phyloP scores from a whole-genome alignment of 2,113 vertebrate species.

The Garra rufa region DNA sequence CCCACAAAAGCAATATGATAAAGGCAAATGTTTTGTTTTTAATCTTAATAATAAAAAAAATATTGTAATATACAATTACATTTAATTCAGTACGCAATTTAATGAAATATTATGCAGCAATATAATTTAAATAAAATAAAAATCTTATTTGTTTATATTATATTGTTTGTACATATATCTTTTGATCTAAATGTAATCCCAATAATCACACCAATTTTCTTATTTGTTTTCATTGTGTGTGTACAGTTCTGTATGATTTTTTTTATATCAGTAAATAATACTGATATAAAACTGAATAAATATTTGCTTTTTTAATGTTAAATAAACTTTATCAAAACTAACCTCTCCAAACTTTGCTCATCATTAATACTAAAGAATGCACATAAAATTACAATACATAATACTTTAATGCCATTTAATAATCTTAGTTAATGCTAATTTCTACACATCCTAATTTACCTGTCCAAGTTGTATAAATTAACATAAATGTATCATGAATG shows the following conservation, averaged over 20 bases:
- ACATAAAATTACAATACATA: neutral
- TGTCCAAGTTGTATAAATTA: neutral
- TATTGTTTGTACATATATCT: too few relatives aligned
- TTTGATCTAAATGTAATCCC: too few relatives aligned
- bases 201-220: neutral
- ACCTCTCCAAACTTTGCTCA: neutral
- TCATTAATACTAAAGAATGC: neutral
- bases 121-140: too few relatives aligned
- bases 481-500: neutral
- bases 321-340: neutral
- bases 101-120: too few relatives aligned
- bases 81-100: neutral
- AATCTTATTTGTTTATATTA: too few relatives aligned
- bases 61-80: neutral
- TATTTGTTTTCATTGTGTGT: neutral
- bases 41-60: neutral
- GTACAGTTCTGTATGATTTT: too few relatives aligned
- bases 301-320: neutral
- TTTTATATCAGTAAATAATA: too few relatives aligned
- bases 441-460: neutral
- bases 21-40: neutral
- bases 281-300: too few relatives aligned
- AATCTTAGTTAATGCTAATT: neutral
- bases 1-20: neutral
- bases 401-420: neutral